Evolutionary conservation across 2,888 invertebrate species (phyloP).

Genomic region (Andrena bucephala): DNA sequence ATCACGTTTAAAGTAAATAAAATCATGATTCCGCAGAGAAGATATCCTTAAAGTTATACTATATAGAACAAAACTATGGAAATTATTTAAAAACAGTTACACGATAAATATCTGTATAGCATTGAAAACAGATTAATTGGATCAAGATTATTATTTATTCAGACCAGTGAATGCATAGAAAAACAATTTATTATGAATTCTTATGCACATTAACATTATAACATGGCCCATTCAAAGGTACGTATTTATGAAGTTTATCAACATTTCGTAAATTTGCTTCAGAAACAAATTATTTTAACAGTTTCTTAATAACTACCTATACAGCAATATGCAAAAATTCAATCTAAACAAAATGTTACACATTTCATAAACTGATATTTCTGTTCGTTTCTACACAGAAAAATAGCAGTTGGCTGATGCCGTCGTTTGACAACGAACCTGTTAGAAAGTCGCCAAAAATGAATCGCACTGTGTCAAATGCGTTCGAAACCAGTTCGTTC

Average conservation of each 20-base stretch:
- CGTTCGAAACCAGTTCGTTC: background rate
- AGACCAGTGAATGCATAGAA: background rate
- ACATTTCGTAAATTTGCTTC: background rate
- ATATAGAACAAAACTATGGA: no score
- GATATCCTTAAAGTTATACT: background rate
- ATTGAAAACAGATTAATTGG: no score
- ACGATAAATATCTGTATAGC: no score
- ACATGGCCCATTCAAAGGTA: slow-evolving; percentile 51
- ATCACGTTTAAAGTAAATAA: background rate
- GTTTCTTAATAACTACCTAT: no score
- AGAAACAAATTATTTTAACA: no score
- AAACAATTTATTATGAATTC: background rate
- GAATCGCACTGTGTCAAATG: slow-evolving; percentile 37
- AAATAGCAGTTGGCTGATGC: slow-evolving; percentile 66
- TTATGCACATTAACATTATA: background rate
- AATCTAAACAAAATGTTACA: background rate
- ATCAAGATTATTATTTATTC: no score
- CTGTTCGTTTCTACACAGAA: slow-evolving; percentile 34
- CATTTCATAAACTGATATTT: background rate
- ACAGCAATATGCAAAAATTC: background rate
- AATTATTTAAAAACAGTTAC: no score
- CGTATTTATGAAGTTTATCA: background rate
- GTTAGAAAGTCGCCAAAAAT: slow-evolving; percentile 20
- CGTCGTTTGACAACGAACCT: slow-evolving; percentile 68
- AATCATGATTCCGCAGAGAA: background rate